Base-by-base conservation (phyloP, 2,797 vertebrate species). In the Xiphorhynchus erythropygius region DNA sequence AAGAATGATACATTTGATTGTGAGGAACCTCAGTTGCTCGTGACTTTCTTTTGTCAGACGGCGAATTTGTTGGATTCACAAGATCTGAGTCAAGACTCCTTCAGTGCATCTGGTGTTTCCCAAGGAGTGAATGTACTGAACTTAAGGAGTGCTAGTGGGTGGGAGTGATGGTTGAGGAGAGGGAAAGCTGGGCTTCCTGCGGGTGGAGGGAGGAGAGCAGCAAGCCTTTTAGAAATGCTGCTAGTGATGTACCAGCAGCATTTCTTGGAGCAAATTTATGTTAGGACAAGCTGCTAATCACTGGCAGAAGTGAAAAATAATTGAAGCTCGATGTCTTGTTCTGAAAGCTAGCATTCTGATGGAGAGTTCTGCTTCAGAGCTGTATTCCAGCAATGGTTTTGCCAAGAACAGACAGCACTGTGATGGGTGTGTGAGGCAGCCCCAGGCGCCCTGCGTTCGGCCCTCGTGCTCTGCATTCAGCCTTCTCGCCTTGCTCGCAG, bases 51-150 rank as follows among this genome's bases (percentile, higher is more conserved):
- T 90, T 95, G 84, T 96, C 49, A 93, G 67, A 63, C 46, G 63
- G 60, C 69, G 42, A 70, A 83, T 74, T 74, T 87, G 47, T 93
- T 87, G 80, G 56, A 79, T 96, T 95, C 88, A n/a, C 82, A 88
- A 92, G 52, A 86, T 93, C 59, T 96, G 87, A 95, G 87, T 96
- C 92, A 96, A 87, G 87, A 84, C 91, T 97, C 89, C 91, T 95
- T 96, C 91, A 63, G 89, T 91, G 67, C 94, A 97, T 94, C 96
- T 96, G 95, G 83, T 93, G 65, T 86, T 93, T 91, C 95, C 84
- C 60, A 78, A 84, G 84, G 76, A 97, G 55, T 52, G 82, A 89
- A 95, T 76, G 87, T 94, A 65, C 94, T 67, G 84, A 91, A 63
- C 85, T 90, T 52, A 55, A 76, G 67, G 71, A 96, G 50, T 73